Evolutionary conservation across 1,140 invertebrate species (phyloP).

Genomic region (Caenorhabditis elegans): DNA sequence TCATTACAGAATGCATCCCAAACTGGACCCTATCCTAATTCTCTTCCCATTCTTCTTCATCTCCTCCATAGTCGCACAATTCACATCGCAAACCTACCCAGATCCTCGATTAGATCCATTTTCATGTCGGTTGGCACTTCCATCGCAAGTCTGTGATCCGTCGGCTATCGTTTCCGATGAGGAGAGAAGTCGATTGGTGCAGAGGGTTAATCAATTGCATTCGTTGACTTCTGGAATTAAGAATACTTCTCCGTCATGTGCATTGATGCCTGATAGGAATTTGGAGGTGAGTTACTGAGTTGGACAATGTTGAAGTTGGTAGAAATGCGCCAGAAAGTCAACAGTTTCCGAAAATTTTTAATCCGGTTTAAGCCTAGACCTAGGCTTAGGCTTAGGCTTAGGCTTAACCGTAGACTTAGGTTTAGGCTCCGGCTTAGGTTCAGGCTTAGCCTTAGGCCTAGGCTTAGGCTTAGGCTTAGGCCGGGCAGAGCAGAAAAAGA

Average conservation of each 20-base stretch:
- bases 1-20: constrained; percentile 23
- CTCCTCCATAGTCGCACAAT: constrained; percentile 46
- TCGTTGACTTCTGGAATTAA: constrained; percentile 58
- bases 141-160: constrained; percentile 61
- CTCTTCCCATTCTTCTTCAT: constrained; percentile 30
- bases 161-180: constrained; percentile 62
- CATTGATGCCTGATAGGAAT: constrained; percentile 52
- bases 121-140: constrained; percentile 53
- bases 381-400: too few relatives aligned
- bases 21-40: constrained; percentile 22
- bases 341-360: too few relatives aligned
- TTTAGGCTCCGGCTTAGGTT: too few relatives aligned
- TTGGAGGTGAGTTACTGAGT: too few relatives aligned
- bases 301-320: too few relatives aligned
- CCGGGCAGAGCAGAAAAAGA: too few relatives aligned
- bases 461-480: too few relatives aligned
- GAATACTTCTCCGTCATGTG: constrained; percentile 59
- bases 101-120: constrained; percentile 56
- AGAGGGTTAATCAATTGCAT: constrained; percentile 37
- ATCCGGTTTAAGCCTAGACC: too few relatives aligned
- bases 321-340: too few relatives aligned
- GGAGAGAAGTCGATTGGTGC: constrained; percentile 53
- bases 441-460: too few relatives aligned
- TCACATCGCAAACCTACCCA: constrained; percentile 61
- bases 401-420: too few relatives aligned